A percentile compares a stretch with the other conserved stretches of the same genome.
Conservation (phyloP, 2,797 vertebrate species). For the Trematomus bernacchii region DNA sequence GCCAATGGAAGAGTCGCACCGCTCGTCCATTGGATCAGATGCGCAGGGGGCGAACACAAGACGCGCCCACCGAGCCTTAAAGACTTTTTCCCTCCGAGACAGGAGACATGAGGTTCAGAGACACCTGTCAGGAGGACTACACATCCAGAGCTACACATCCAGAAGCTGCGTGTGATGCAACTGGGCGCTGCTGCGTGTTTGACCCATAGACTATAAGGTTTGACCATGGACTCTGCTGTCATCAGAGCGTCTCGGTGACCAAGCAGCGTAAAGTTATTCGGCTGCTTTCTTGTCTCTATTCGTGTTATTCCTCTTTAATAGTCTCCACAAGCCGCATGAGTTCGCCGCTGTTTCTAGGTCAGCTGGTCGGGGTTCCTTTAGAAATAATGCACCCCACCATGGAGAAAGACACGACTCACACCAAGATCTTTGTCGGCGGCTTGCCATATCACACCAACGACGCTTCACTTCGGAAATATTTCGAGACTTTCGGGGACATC, state of each 20-base stretch:
- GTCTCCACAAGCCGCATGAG: slow-evolving; percentile 53
- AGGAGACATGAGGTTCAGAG: slow-evolving; percentile 52
- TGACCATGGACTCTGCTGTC: slow-evolving; percentile 55
- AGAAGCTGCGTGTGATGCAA: slow-evolving; percentile 26
- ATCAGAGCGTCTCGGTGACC: slow-evolving; percentile 31
- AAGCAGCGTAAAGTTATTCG: slow-evolving; percentile 50
- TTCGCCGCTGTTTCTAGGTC: slow-evolving; percentile 72
- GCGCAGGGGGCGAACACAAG: slow-evolving; percentile 53
- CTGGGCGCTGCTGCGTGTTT: slow-evolving; percentile 31
- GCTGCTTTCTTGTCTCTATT: slow-evolving; percentile 17
- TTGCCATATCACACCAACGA: slow-evolving; percentile 96
- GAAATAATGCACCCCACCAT: slow-evolving; percentile 91
- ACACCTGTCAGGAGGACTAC: slow-evolving; percentile 68
- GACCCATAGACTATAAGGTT: neutral
- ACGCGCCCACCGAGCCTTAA: slow-evolving; percentile 47
- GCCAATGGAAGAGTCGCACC: slow-evolving; percentile 72
- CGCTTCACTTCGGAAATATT: slow-evolving; percentile 93
- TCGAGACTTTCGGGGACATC: slow-evolving; percentile 95
- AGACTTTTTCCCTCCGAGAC: slow-evolving; percentile 43
- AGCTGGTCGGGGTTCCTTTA: slow-evolving; percentile 76
- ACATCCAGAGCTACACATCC: slow-evolving; percentile 26
- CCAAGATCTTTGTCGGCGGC: slow-evolving; percentile 96
- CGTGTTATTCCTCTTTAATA: neutral
- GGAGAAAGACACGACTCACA: slow-evolving; percentile 95
- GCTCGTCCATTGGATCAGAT: slow-evolving; percentile 74